Evolutionary conservation across 2,888 invertebrate genomes (phyloP), one percentile per base, ranked within the genome.

Genomic region (Tetragonisca angustula): DNA sequence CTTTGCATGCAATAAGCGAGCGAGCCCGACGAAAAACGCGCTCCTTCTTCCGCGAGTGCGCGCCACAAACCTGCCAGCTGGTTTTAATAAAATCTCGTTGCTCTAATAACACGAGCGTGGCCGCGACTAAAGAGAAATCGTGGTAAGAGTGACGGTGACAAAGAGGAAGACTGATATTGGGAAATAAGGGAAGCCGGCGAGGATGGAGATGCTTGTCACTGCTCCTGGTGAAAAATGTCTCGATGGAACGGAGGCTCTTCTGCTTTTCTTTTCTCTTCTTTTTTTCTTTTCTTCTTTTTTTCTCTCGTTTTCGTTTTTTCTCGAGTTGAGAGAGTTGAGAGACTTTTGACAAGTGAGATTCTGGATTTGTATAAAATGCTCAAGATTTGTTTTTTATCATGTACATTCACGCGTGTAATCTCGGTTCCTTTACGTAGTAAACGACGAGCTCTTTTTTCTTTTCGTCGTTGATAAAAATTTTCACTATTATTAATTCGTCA

Each of bases 1-100:
- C 90, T 89, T 89, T 90, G 89, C 88, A 86, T 86, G 84, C 81
- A 87, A 89, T 87, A 87, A 89, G 77, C 61, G 54, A 17, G 19
- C 65, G 50, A 71, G 19, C 36, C 43, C 56, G 72, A 32, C 81
- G 69, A 76, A 67, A 77, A 67, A 77, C 76, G 81, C 74, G 81
- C 74, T 17, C n/a, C 74, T 74, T 67, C 87, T 82, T 64, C 73
- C 71, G 52, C 56, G 64, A n/a, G 52, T 11, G 65, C 67, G 62
- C 27, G 27, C 9, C 4, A 13, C 70, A 61, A 43, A 43, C 43
- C 43, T 43, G 43, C 64, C 54, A 69, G 83, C 65, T 43, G 80
- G 76, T 88, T 59, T 88, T 89, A 89, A 88, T 88, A 84, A 86
- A 88, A 89, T 88, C 84, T 88, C 84, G 88, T 87, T 84, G 89